phyloP scores from a whole-genome alignment of 2,113 vertebrate species.

The Colius striatus region DNA sequence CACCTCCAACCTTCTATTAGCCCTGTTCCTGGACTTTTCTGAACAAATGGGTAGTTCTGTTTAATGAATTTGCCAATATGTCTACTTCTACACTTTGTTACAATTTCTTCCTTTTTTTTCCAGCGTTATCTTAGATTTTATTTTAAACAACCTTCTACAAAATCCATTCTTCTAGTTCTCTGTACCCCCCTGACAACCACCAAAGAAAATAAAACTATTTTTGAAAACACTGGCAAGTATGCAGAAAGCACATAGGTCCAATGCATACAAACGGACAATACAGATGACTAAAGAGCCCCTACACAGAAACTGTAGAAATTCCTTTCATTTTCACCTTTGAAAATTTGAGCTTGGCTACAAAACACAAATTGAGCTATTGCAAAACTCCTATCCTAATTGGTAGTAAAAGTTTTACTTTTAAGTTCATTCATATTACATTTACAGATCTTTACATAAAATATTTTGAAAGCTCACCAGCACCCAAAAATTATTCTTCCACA shows the following conservation, averaged over 20 bases:
- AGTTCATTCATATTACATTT: not conserved
- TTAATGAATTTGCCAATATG: not conserved
- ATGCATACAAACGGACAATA: not conserved
- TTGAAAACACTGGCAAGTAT: not conserved
- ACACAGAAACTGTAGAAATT: not conserved
- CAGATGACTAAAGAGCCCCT: not conserved
- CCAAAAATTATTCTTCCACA: not conserved
- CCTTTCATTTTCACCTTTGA: not conserved
- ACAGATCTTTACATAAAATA: not conserved
- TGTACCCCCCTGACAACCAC: not conserved
- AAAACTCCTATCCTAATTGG: not conserved
- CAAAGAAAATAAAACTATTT: not conserved
- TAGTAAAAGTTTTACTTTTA: not conserved
- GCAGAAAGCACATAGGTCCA: not conserved
- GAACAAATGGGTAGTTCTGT: not conserved
- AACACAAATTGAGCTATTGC: not conserved
- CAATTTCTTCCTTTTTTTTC: not conserved
- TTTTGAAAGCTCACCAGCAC: not conserved
- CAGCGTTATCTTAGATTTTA: not conserved
- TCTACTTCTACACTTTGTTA: not conserved
- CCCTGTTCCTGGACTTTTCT: not conserved
- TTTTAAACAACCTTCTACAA: not conserved
- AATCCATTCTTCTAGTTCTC: not conserved
- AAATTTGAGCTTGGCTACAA: not conserved
- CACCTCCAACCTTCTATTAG: not conserved